Evolutionary conservation across 2,888 invertebrate genomes (phyloP).

Genomic region (Resseliella maxima): DNA sequence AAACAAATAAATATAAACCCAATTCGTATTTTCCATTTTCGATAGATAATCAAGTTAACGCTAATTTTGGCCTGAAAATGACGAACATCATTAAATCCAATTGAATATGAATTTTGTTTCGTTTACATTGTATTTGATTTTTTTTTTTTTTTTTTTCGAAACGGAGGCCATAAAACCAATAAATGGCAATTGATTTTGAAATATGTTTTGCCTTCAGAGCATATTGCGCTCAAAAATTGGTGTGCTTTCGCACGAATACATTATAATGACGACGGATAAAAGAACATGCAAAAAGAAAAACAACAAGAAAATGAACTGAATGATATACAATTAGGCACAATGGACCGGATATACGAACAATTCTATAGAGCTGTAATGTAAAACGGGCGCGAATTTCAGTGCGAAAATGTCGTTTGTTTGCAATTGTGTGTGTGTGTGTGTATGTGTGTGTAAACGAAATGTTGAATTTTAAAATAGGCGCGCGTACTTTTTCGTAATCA

Average conservation of each 20-base stretch:
- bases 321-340: slow-evolving; percentile 7
- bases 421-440: slow-evolving; percentile 29
- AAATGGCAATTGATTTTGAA: not conserved
- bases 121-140: not conserved
- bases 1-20: not conserved
- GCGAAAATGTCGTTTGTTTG: slow-evolving; percentile 29
- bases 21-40: not conserved
- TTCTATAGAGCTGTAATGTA: not conserved
- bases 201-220: not conserved
- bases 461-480: slow-evolving; percentile 41
- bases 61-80: not conserved
- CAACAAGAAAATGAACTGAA: not conserved
- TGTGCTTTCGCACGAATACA: not conserved
- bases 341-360: slow-evolving; percentile 46
- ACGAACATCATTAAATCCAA: not conserved
- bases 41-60: slow-evolving; percentile 6
- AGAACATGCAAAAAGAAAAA: not conserved
- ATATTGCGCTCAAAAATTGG: not conserved
- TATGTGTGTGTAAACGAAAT: slow-evolving; percentile 24
- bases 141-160: not conserved
- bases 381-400: not conserved
- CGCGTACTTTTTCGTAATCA: slow-evolving; percentile 37
- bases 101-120: not conserved
- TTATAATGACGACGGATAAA: not conserved
- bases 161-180: not conserved